Conservation (phyloP, 2,113 vertebrate genomes). For the Poecilia latipinna region DNA sequence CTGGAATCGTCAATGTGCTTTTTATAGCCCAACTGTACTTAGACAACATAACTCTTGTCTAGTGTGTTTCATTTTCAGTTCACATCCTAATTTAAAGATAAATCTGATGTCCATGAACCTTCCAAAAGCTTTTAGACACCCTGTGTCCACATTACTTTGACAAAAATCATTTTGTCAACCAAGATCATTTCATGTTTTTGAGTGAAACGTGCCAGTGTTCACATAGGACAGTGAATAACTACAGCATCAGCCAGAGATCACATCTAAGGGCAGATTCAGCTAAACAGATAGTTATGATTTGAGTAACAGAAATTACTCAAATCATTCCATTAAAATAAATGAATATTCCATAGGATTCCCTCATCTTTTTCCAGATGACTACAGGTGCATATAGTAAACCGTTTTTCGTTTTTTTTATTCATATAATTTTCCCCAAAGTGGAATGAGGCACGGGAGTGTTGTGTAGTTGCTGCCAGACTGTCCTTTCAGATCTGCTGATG, state of each 20-base stretch:
- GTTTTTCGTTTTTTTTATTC: background rate
- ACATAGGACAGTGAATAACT: background rate
- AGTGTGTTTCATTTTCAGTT: background rate
- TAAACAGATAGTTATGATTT: background rate
- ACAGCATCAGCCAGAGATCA: background rate
- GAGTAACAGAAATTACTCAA: too few relatives aligned
- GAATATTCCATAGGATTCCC: too few relatives aligned
- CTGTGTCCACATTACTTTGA: background rate
- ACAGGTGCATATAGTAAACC: too few relatives aligned
- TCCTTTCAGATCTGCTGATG: constrained; percentile 29
- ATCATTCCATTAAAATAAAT: too few relatives aligned
- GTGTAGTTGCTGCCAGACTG: background rate
- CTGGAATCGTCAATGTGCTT: too few relatives aligned
- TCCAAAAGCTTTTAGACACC: background rate
- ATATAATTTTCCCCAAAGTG: background rate
- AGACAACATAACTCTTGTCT: background rate
- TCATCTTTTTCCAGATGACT: too few relatives aligned
- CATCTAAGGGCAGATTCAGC: background rate
- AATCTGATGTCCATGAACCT: background rate
- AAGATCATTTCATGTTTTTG: background rate
- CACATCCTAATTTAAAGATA: background rate
- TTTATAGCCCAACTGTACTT: too few relatives aligned
- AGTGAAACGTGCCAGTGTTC: background rate
- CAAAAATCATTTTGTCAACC: background rate
- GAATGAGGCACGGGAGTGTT: background rate